A percentile compares a stretch with the other conserved stretches of the same genome.
Evolutionary conservation across 2,888 invertebrate genomes (phyloP).

Genomic region (Digitonthophagus gazella): DNA sequence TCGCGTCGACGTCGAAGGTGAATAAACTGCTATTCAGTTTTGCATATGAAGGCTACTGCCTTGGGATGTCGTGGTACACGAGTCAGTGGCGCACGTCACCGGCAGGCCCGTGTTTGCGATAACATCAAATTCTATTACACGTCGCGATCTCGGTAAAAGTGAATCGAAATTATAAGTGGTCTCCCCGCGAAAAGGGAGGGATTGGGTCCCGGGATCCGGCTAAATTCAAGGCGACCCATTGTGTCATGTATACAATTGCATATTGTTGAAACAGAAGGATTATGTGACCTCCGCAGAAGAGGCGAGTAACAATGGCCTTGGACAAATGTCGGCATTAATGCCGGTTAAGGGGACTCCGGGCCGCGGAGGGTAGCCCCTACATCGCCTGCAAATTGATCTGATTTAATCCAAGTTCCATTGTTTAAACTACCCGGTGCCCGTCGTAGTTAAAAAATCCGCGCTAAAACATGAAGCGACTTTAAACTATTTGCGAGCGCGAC

Average conservation of each 20-base stretch:
- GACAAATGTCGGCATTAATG: constrained; percentile 45
- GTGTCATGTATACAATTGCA: constrained; percentile 43
- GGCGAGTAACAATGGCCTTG: constrained; percentile 40
- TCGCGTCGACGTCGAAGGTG: constrained; percentile 42
- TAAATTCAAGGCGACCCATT: constrained; percentile 36
- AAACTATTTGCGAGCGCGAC: constrained; percentile 22
- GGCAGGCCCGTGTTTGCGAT: constrained; percentile 39
- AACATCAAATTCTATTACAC: constrained; percentile 37
- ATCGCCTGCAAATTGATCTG: constrained; percentile 35
- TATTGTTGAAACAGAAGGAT: constrained; percentile 45
- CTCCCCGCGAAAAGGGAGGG: neutral
- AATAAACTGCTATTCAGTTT: constrained; percentile 48
- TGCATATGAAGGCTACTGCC: constrained; percentile 47
- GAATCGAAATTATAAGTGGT: constrained; percentile 36
- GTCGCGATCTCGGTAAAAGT: constrained; percentile 35
- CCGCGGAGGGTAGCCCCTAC: constrained; percentile 36
- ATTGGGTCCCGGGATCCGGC: constrained; percentile 13
- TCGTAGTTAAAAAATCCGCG: neutral
- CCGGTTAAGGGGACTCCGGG: constrained; percentile 33
- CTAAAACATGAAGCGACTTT: constrained; percentile 15
- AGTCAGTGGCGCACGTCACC: constrained; percentile 38
- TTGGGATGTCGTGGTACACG: constrained; percentile 19
- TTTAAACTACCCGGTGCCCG: constrained; percentile 21
- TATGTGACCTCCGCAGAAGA: constrained; percentile 40
- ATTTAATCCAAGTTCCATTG: constrained; percentile 37